Conservation (phyloP, 2,113 vertebrate species). For the Phrynosoma blainvillii region DNA sequence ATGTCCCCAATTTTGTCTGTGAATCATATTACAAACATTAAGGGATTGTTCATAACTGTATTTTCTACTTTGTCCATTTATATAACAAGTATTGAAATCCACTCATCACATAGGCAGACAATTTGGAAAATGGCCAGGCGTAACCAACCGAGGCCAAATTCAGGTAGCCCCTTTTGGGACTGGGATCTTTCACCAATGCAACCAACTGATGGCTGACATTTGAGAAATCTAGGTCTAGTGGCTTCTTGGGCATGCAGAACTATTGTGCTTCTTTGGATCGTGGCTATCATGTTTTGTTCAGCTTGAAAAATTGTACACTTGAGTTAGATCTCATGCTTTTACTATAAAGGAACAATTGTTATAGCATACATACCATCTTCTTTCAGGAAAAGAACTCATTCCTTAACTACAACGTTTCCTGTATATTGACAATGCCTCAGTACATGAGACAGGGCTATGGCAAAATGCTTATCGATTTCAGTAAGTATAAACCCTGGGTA, state of each 20-base stretch:
- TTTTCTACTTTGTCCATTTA: background rate
- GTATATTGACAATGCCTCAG: constrained; percentile 98
- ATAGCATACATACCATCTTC: constrained; percentile 27
- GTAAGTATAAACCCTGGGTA: constrained; percentile 77
- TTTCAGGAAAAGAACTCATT: constrained; percentile 98
- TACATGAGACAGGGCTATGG: constrained; percentile 98
- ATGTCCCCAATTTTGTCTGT: background rate
- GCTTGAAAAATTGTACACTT: background rate
- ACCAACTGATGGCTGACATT: background rate
- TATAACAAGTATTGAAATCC: background rate
- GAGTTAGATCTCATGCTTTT: background rate
- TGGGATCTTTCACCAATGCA: background rate
- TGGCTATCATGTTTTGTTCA: background rate
- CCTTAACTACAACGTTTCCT: constrained; percentile 98
- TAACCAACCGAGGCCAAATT: background rate
- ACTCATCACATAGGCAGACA: background rate
- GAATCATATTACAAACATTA: background rate
- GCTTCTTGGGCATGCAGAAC: background rate
- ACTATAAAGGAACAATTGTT: background rate
- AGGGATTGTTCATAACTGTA: background rate
- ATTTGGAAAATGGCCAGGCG: background rate
- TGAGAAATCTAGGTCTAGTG: background rate
- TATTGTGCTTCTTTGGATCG: background rate
- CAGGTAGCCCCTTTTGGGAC: background rate
- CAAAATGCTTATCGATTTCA: constrained; percentile 99